Evolutionary conservation across 2,888 invertebrate genomes (phyloP), one percentile per base, ranked within the genome.

Genomic region (Tachystola acroxantha): DNA sequence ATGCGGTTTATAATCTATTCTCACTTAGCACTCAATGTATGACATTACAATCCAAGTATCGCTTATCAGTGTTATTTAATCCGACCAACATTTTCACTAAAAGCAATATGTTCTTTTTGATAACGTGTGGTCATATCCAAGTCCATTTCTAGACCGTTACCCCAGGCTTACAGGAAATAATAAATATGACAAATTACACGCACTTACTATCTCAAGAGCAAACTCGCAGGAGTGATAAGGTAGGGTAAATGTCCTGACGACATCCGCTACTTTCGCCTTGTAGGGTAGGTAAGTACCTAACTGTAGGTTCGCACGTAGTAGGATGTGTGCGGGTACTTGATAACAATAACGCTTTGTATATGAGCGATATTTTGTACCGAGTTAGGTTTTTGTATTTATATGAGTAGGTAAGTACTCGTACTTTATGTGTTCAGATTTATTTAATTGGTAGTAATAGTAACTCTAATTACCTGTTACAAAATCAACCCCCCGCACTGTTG

Each of bases 191-290:
- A 63, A 61, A 59, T 63, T 57, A 63, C 55, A 20, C 42, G 7
- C 27, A 13, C 26, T 58, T 66, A 62, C 58, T 66, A 62, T 63
- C 65, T 51, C 46, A 43, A 46, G 48, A 53, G 58, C 59, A 61
- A n/a, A n/a, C n/a, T n/a, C n/a, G n/a, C 50, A 30, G 12, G 27
- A 36, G 44, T 57, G 78, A 78, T 79, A 76, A 74, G 48, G 35
- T 45, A 45, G 70, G 63, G 65, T 69, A 68, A 61, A 66, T 57
- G 72, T 70, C 68, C 73, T 70, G 59, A 42, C 60, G 58, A 65
- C 61, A 58, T 63, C 64, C 64, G 47, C 40, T 37, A 41, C 35
- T 36, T 36, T 37, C 34, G 19, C 32, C 34, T 32, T 42, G 7
- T 41, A 31, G 11, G 36, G 34, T 26, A 12, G 7, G 11, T 11